A percentile compares a stretch with the other conserved stretches of the same genome.
phyloP scores from a whole-genome alignment of 2,113 vertebrate genomes.

The Rynchops niger region DNA sequence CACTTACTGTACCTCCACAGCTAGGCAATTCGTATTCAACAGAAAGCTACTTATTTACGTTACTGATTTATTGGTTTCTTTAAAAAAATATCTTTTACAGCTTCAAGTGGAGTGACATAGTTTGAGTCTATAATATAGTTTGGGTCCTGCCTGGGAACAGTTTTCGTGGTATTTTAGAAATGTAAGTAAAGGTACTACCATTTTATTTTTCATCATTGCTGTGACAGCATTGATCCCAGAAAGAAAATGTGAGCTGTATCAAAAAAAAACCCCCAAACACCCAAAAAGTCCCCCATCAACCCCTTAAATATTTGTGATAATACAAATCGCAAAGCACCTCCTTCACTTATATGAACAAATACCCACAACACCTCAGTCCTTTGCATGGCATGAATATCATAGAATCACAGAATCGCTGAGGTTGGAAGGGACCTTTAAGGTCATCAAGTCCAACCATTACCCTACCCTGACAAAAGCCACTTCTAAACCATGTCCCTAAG shows the following conservation, averaged over 20 bases:
- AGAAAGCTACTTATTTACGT: slow-evolving; percentile 92
- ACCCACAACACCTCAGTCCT: not conserved
- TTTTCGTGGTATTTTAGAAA: slow-evolving; percentile 80
- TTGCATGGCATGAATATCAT: not conserved
- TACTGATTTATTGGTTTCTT: slow-evolving; percentile 86
- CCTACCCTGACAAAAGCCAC: no score
- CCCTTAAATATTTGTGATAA: slow-evolving; percentile 26
- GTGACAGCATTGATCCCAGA: slow-evolving; percentile 69
- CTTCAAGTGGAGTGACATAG: slow-evolving; percentile 84
- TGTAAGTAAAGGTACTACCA: slow-evolving; percentile 73
- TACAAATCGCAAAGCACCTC: not conserved
- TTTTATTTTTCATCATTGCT: slow-evolving; percentile 71
- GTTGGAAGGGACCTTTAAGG: no score
- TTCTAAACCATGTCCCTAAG: no score
- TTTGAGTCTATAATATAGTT: slow-evolving; percentile 78
- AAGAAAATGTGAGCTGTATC: slow-evolving; percentile 64
- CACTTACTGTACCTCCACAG: slow-evolving; percentile 82
- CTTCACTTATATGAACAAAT: slow-evolving; percentile 27
- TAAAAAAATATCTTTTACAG: slow-evolving; percentile 87
- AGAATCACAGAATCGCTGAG: no score
- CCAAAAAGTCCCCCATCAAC: not conserved
- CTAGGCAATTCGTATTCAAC: slow-evolving; percentile 89
- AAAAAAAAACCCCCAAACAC: not conserved
- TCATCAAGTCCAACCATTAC: no score
- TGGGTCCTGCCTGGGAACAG: slow-evolving; percentile 68